A percentile compares a stretch with the other conserved stretches of the same genome.
These are phyloP conservation scores for Mastomys natalensis DNA, from an alignment of 2,113 vertebrate genomes.

Conservation along the genomic window DNA sequence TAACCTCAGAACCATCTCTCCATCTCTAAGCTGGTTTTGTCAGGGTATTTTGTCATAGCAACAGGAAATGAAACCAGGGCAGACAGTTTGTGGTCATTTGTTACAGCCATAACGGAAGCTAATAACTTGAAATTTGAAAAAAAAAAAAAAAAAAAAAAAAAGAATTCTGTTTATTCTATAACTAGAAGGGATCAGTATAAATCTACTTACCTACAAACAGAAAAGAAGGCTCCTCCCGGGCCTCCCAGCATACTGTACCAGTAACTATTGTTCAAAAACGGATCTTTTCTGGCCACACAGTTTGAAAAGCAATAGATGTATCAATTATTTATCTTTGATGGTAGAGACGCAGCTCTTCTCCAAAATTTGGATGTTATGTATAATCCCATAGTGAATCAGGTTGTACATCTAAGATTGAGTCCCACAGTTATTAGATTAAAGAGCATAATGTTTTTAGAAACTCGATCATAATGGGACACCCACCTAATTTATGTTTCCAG, in stretches of 20 bases:
- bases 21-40: background rate
- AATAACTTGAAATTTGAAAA: too few relatives aligned
- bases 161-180: background rate
- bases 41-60: background rate
- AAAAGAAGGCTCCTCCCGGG: background rate
- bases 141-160: background rate
- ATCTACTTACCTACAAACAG: background rate
- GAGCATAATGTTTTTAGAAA: background rate
- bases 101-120: background rate
- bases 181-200: background rate
- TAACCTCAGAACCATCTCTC: background rate
- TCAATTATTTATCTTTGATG: background rate
- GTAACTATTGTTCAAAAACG: background rate
- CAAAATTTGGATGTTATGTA: background rate
- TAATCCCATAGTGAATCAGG: background rate
- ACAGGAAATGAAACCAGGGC: slow-evolving; percentile 11
- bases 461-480: background rate
- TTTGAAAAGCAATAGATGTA: slow-evolving; percentile 26
- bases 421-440: background rate
- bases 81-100: background rate
- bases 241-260: background rate
- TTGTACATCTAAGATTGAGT: background rate
- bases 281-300: background rate
- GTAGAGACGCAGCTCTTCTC: background rate
- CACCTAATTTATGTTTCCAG: background rate